phyloP scores from a whole-genome alignment of 2,113 vertebrate species.

The Spheniscus mendiculus region DNA sequence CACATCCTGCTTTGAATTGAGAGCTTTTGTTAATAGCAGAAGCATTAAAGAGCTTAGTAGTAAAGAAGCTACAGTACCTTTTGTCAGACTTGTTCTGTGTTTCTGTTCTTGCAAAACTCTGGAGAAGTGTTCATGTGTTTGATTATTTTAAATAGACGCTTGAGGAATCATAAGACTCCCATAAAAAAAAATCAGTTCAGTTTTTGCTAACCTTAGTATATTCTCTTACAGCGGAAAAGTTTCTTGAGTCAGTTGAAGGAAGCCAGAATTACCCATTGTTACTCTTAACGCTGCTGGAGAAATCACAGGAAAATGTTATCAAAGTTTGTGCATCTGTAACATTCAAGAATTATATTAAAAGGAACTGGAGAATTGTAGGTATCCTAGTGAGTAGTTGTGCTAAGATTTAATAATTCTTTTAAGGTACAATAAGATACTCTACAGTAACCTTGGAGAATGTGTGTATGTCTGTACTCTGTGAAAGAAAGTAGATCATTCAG shows the following conservation, averaged over 20 bases:
- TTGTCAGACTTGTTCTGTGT: not conserved
- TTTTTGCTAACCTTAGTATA: not conserved
- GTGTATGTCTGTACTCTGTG: not conserved
- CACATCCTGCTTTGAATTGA: not conserved
- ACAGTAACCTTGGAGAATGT: not conserved
- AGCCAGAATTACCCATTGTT: conserved; percentile 94
- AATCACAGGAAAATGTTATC: conserved; percentile 95
- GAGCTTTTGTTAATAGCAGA: not conserved
- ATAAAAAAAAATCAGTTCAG: not conserved
- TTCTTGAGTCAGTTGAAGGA: conserved; percentile 95
- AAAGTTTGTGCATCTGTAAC: conserved; percentile 97
- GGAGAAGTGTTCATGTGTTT: not conserved
- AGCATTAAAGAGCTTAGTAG: not conserved
- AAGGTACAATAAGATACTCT: not conserved
- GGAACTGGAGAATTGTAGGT: conserved; percentile 98
- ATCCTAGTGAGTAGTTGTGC: not conserved
- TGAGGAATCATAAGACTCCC: not conserved
- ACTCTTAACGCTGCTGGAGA: conserved; percentile 91
- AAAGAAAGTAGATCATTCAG: not conserved
- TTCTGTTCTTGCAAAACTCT: not conserved
- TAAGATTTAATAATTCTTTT: not conserved
- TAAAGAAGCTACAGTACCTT: not conserved
- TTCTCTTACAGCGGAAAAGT: conserved; percentile 91
- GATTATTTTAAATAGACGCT: not conserved
- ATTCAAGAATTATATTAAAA: conserved; percentile 99